phyloP scores from a whole-genome alignment of 1,140 invertebrate genomes.

The Globodera ellingtonae region DNA sequence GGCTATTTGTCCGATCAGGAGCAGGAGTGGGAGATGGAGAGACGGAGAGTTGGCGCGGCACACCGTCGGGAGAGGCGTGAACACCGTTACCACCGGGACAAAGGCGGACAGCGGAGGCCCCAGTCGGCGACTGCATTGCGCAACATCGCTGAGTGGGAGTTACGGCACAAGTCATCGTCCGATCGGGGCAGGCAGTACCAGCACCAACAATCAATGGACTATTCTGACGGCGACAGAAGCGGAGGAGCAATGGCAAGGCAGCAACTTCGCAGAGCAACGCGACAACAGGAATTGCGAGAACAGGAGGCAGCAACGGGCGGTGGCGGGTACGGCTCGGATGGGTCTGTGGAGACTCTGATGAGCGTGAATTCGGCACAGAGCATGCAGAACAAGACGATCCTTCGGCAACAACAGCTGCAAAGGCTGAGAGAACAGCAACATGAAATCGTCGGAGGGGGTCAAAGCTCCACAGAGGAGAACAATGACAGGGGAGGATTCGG shows the following conservation, averaged over 20 bases:
- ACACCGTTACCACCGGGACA: slow-evolving; percentile 31
- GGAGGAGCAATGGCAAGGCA: neutral
- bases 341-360: slow-evolving; percentile 54
- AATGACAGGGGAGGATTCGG: neutral
- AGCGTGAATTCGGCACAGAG: slow-evolving; percentile 60
- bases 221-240: slow-evolving; percentile 15
- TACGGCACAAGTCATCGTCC: slow-evolving; percentile 3
- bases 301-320: slow-evolving; percentile 25
- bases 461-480: slow-evolving; percentile 36
- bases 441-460: neutral
- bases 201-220: slow-evolving; percentile 2
- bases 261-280: slow-evolving; percentile 15
- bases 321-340: slow-evolving; percentile 62
- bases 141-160: slow-evolving; percentile 42
- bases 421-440: slow-evolving; percentile 27
- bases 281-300: slow-evolving; percentile 45
- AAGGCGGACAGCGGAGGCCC: slow-evolving; percentile 33
- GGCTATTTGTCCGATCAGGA: slow-evolving; percentile 50
- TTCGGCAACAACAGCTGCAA: slow-evolving; percentile 35
- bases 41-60: slow-evolving; percentile 16
- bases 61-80: slow-evolving; percentile 15
- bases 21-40: slow-evolving; percentile 19
- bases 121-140: slow-evolving; percentile 47
- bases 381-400: slow-evolving; percentile 52
- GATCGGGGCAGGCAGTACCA: slow-evolving; percentile 26